A percentile compares a stretch with the other conserved stretches of the same genome.
Evolutionary conservation across 2,888 invertebrate species (phyloP).

Genomic region (Epistrophella euchroma): DNA sequence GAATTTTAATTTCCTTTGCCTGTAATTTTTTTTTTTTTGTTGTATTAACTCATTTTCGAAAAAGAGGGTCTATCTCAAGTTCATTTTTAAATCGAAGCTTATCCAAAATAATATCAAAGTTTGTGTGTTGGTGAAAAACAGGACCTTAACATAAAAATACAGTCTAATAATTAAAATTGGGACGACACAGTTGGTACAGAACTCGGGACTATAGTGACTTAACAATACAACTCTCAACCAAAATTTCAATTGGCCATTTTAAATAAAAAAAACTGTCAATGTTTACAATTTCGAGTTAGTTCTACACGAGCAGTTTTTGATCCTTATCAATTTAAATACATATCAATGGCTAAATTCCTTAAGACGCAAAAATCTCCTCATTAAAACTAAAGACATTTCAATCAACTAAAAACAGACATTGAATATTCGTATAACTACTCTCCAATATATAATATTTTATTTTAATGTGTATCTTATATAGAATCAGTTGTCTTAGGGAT

Average conservation of each 20-base stretch:
- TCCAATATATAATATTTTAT: background rate
- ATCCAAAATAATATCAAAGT: no score
- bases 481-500: constrained; percentile 62
- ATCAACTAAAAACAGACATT: constrained; percentile 2
- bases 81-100: no score
- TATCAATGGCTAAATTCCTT: background rate
- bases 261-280: background rate
- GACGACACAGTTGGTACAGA: no score
- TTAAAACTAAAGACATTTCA: constrained; percentile 12
- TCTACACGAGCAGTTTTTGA: background rate
- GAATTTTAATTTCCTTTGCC: no score
- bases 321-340: background rate
- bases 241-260: background rate
- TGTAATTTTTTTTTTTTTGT: no score
- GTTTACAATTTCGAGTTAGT: background rate
- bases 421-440: background rate
- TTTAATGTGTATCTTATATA: background rate
- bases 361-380: background rate
- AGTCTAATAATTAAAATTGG: no score
- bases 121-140: no score
- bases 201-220: no score
- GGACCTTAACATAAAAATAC: no score
- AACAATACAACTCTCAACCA: no score
- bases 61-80: no score
- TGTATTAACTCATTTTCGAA: no score